These are phyloP conservation scores for Ophion costatus DNA, from an alignment of 2,888 invertebrate genomes.

Conservation along the genomic window DNA sequence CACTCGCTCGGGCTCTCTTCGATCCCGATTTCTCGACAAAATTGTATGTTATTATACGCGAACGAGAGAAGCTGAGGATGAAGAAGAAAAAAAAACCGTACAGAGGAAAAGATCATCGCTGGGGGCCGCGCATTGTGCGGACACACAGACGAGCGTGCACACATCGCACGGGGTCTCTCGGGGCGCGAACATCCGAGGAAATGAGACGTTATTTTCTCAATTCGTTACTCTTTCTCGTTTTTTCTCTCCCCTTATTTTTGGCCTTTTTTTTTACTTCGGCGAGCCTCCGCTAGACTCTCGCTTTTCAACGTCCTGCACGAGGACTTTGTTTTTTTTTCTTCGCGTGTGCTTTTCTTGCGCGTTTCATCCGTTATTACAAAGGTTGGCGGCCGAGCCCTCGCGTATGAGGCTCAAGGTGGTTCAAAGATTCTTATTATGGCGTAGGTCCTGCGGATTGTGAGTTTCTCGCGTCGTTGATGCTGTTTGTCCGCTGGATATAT, in stretches of 20 bases:
- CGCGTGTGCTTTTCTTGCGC: not conserved
- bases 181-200: constrained; percentile 69
- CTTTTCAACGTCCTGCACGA: constrained; percentile 40
- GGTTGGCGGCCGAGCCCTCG: constrained; percentile 40
- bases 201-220: constrained; percentile 78
- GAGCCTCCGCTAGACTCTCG: constrained; percentile 39
- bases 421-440: constrained; percentile 49
- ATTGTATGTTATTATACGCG: constrained; percentile 76
- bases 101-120: constrained; percentile 25
- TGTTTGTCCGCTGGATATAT: constrained; percentile 26
- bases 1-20: constrained; percentile 29
- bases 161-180: constrained; percentile 56
- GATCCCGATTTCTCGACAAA: constrained; percentile 63
- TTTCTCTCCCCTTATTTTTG: constrained; percentile 49
- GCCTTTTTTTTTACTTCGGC: constrained; percentile 56
- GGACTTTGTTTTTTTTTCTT: constrained; percentile 61
- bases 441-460: constrained; percentile 32
- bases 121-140: constrained; percentile 33
- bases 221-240: constrained; percentile 60
- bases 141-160: not conserved
- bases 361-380: constrained; percentile 61
- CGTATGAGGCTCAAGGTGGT: constrained; percentile 68
- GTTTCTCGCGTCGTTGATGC: constrained; percentile 46
- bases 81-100: constrained; percentile 11
- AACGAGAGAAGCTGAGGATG: constrained; percentile 4